Conservation (phyloP, 2,113 vertebrate species). For the Taurulus bubalis region DNA sequence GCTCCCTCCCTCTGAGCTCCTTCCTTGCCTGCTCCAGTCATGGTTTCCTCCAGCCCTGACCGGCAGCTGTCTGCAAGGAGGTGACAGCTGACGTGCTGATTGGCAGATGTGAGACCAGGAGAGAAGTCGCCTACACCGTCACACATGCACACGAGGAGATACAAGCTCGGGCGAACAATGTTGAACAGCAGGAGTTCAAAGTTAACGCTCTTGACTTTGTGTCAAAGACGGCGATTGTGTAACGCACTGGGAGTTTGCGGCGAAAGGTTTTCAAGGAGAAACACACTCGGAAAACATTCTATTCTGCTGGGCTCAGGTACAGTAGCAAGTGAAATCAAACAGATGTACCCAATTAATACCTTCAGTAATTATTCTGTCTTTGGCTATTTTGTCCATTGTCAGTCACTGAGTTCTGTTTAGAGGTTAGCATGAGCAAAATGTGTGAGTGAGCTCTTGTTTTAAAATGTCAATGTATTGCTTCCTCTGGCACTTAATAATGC, state of each 20-base stretch:
- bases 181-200: slow-evolving; percentile 32
- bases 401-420: slow-evolving; percentile 36
- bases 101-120: slow-evolving; percentile 62
- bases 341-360: slow-evolving; percentile 12
- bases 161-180: not conserved
- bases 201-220: slow-evolving; percentile 5
- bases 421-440: slow-evolving; percentile 18
- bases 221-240: not conserved
- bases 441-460: slow-evolving; percentile 11
- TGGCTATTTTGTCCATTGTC: slow-evolving; percentile 23
- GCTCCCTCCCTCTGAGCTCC: slow-evolving; percentile 10
- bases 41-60: slow-evolving; percentile 31
- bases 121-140: slow-evolving; percentile 30
- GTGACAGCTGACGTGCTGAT: slow-evolving; percentile 62
- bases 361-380: slow-evolving; percentile 9
- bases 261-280: slow-evolving; percentile 21
- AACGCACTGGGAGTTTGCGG: not conserved
- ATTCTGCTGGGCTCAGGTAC: not conserved
- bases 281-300: not conserved
- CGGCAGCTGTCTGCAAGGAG: slow-evolving; percentile 58
- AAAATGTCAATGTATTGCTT: slow-evolving; percentile 57
- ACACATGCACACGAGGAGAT: not conserved
- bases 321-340: slow-evolving; percentile 27
- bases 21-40: slow-evolving; percentile 53
- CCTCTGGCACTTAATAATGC: slow-evolving; percentile 56